Percentiles rank a stretch among this genome's conserved stretches.
Evolutionary conservation across 2,113 vertebrate genomes (phyloP).

Genomic region (Heterochromis multidens): DNA sequence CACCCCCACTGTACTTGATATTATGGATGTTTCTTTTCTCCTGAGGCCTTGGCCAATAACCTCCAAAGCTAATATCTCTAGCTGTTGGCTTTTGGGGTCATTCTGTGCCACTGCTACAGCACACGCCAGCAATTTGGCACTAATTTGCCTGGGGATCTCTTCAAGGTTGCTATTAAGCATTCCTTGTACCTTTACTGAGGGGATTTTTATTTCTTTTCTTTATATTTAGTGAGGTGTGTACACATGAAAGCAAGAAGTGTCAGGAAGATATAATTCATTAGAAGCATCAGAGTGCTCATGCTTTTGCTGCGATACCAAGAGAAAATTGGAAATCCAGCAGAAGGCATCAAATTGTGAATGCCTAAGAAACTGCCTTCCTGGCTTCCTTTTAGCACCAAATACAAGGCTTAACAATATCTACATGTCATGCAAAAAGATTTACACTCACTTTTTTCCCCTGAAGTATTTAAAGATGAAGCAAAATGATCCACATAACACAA

Average conservation of each 20-base stretch:
- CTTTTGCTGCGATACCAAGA: slow-evolving; percentile 2
- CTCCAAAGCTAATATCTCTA: slow-evolving; percentile 51
- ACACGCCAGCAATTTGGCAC: slow-evolving; percentile 42
- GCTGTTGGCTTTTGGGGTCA: slow-evolving; percentile 34
- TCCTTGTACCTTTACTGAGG: slow-evolving; percentile 12
- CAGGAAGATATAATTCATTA: slow-evolving; percentile 19
- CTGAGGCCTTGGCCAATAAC: slow-evolving; percentile 41
- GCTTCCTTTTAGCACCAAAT: neutral
- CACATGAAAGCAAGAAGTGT: slow-evolving; percentile 26
- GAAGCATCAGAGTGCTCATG: slow-evolving; percentile 14
- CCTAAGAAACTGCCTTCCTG: neutral
- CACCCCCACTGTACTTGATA: slow-evolving; percentile 21
- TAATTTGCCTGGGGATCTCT: slow-evolving; percentile 56
- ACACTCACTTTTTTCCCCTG: neutral
- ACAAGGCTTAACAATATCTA: neutral
- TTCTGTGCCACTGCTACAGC: slow-evolving; percentile 26
- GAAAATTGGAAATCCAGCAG: slow-evolving; percentile 20
- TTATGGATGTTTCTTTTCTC: slow-evolving; percentile 39
- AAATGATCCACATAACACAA: neutral
- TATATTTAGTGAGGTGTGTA: neutral
- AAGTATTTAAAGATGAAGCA: neutral
- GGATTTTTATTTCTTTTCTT: neutral
- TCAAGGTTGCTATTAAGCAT: slow-evolving; percentile 50
- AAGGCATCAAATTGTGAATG: neutral
- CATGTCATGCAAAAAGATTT: neutral